Evolutionary conservation across 1,140 invertebrate genomes (phyloP), one percentile per base, ranked within the genome.

Genomic region (Aporrectodea caliginosa): DNA sequence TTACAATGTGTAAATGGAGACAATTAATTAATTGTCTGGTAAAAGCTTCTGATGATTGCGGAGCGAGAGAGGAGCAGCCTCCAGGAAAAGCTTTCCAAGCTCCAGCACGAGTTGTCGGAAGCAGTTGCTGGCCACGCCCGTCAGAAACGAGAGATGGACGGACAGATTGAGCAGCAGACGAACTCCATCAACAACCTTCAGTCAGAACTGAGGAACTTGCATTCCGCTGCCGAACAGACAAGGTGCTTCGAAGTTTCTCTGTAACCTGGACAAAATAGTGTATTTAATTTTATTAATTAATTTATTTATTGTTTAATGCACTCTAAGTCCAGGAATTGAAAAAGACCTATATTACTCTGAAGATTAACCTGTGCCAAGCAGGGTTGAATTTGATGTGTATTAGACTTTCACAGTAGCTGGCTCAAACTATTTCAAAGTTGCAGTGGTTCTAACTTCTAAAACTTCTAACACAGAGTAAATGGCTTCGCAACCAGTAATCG

Each of bases 261-360:
- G n/a, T n/a, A n/a, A n/a, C n/a, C n/a, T n/a, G n/a, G n/a, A n/a
- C n/a, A n/a, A n/a, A n/a, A n/a, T n/a, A n/a, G n/a, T n/a, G n/a
- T n/a, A n/a, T 73, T 22, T 30, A 12, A 73, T 73, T 72, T 73
- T 78, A 27, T 68, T n/a, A n/a, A n/a, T n/a, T n/a, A n/a, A n/a
- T n/a, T n/a, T n/a, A n/a, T n/a, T n/a, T n/a, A n/a, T n/a, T n/a
- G n/a, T n/a, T n/a, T n/a, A n/a, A n/a, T n/a, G n/a, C n/a, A n/a
- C n/a, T n/a, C n/a, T n/a, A n/a, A n/a, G n/a, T n/a, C n/a, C n/a
- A n/a, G n/a, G n/a, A n/a, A n/a, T n/a, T n/a, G n/a, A n/a, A n/a
- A n/a, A n/a, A n/a, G n/a, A n/a, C n/a, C n/a, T n/a, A n/a, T n/a
- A n/a, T n/a, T n/a, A n/a, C n/a, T n/a, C n/a, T n/a, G n/a, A n/a